Evolutionary conservation across 2,797 vertebrate genomes (phyloP).

Genomic region (Huso huso): DNA sequence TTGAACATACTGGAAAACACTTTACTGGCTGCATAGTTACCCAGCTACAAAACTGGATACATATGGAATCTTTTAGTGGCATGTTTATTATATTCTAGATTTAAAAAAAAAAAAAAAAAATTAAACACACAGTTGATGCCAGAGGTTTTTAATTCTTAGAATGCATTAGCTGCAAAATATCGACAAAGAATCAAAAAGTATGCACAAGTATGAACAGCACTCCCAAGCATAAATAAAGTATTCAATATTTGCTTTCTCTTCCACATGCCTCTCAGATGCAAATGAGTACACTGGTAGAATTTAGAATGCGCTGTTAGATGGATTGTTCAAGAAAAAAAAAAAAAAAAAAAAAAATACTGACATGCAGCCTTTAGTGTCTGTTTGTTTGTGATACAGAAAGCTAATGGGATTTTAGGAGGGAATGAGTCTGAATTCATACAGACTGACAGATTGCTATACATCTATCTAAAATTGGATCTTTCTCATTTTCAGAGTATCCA

Average conservation of each 20-base stretch:
- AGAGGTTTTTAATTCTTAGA: too few relatives aligned
- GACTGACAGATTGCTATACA: conserved; percentile 34
- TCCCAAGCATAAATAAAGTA: too few relatives aligned
- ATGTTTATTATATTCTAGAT: too few relatives aligned
- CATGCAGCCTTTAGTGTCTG: conserved; percentile 38
- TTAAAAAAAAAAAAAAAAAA: too few relatives aligned
- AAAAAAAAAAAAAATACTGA: conserved; percentile 29
- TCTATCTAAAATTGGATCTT: conserved; percentile 39
- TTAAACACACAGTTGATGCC: too few relatives aligned
- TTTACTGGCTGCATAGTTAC: too few relatives aligned
- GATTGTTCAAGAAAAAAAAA: conserved; percentile 31
- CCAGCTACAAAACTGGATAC: too few relatives aligned
- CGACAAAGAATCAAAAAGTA: too few relatives aligned
- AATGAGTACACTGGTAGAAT: conserved; percentile 25
- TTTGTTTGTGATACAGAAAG: conserved; percentile 45
- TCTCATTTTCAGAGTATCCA: conserved; percentile 30
- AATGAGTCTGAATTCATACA: conserved; percentile 28
- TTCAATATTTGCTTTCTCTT: conserved; percentile 22
- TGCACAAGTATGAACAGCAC: too few relatives aligned
- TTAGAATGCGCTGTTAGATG: conserved; percentile 32
- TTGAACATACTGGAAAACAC: too few relatives aligned
- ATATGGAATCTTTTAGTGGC: too few relatives aligned
- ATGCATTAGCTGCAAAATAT: too few relatives aligned
- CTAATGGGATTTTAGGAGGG: conserved; percentile 33
- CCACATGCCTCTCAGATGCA: conserved; percentile 32